These are phyloP conservation scores for Glyphotaelius pellucidus DNA, from an alignment of 2,888 invertebrate species.

Conservation along the genomic window DNA sequence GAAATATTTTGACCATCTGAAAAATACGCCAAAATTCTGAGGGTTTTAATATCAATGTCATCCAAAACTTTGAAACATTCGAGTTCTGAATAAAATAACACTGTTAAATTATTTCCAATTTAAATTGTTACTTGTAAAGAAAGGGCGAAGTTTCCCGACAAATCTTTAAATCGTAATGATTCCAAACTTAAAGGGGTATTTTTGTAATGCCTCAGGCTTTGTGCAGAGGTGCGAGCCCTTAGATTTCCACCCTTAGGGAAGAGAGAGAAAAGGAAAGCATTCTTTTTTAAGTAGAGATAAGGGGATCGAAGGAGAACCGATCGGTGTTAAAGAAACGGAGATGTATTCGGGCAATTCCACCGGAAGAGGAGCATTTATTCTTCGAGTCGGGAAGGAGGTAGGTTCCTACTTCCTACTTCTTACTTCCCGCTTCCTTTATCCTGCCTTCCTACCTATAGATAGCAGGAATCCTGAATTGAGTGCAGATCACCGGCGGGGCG, in stretches of 20 bases:
- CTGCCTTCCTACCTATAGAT: neutral
- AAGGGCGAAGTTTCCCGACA: neutral
- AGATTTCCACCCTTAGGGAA: constrained; percentile 2
- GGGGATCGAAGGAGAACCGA: constrained; percentile 53
- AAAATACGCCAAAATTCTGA: too few species aligned
- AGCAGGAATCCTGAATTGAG: constrained; percentile 10
- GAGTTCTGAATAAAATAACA: neutral
- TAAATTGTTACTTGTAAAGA: neutral
- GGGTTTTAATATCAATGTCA: neutral
- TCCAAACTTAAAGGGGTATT: constrained; percentile 18
- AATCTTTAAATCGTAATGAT: constrained; percentile 19
- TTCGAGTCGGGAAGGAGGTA: neutral
- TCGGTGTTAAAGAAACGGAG: constrained; percentile 46
- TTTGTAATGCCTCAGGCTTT: neutral
- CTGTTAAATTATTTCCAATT: neutral
- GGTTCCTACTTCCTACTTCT: neutral
- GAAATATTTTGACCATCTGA: too few species aligned
- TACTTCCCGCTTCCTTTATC: neutral
- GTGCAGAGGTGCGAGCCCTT: neutral
- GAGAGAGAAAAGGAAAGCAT: constrained; percentile 41
- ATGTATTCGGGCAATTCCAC: constrained; percentile 43
- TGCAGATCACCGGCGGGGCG: neutral
- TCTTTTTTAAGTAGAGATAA: constrained; percentile 45
- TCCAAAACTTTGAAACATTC: neutral
- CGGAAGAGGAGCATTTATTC: constrained; percentile 31